phyloP scores from a whole-genome alignment of 2,888 invertebrate genomes.

The Colletes collaris region DNA sequence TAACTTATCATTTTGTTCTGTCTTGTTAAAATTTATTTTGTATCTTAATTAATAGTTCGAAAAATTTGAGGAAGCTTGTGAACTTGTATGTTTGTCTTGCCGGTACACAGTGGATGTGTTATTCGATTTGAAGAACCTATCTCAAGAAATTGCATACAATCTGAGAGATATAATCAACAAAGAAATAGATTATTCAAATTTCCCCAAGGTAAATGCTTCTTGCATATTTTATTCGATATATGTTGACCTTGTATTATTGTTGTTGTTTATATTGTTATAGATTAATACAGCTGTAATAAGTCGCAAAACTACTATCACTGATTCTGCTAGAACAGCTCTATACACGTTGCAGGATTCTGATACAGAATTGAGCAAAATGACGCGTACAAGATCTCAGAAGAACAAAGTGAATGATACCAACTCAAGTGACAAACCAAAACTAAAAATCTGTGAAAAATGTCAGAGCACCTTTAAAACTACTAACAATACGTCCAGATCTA shows the following conservation, averaged over 20 bases:
- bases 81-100: conserved; percentile 76
- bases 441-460: conserved; percentile 72
- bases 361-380: conserved; percentile 62
- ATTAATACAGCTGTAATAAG: conserved; percentile 74
- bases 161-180: conserved; percentile 59
- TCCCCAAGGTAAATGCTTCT: conserved; percentile 73
- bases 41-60: conserved; percentile 2
- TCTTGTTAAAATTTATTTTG: not conserved
- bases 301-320: conserved; percentile 73
- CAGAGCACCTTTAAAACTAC: conserved; percentile 59
- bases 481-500: conserved; percentile 73
- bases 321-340: conserved; percentile 55
- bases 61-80: not conserved
- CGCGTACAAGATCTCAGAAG: conserved; percentile 12
- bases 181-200: conserved; percentile 57
- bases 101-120: conserved; percentile 79
- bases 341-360: conserved; percentile 65
- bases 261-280: conserved; percentile 57
- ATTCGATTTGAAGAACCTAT: conserved; percentile 74
- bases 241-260: not conserved
- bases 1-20: not conserved
- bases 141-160: conserved; percentile 61
- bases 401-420: conserved; percentile 9
- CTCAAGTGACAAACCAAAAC: not conserved
- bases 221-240: too few species aligned